phyloP scores from a whole-genome alignment of 2,797 vertebrate genomes.

The Zenarchopterus dispar region DNA sequence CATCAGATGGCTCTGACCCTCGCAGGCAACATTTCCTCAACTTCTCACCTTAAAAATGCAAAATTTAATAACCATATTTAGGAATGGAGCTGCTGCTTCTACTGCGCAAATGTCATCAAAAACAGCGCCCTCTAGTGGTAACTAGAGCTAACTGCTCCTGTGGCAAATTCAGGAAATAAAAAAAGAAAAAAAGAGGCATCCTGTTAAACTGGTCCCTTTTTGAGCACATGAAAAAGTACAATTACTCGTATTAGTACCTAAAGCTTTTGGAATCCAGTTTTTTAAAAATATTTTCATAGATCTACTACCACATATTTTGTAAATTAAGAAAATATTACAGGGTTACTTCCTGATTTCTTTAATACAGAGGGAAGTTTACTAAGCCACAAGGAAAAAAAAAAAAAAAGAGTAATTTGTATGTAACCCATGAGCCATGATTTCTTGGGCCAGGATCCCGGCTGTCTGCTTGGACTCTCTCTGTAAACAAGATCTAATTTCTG shows the following conservation, averaged over 20 bases:
- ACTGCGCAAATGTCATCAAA: too few species aligned
- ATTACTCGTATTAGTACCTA: too few species aligned
- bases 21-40: not conserved
- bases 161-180: not conserved
- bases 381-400: slow-evolving; percentile 42
- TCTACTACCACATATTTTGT: not conserved
- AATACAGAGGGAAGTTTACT: slow-evolving; percentile 11
- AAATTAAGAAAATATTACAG: slow-evolving; percentile 9
- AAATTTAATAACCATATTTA: too few species aligned
- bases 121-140: slow-evolving; percentile 9
- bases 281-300: not conserved
- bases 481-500: slow-evolving; percentile 74
- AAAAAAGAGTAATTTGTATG: slow-evolving; percentile 35
- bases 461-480: slow-evolving; percentile 54
- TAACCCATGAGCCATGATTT: slow-evolving; percentile 58
- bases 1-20: not conserved
- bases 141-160: not conserved
- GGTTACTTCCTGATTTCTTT: slow-evolving; percentile 19
- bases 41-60: not conserved
- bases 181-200: not conserved
- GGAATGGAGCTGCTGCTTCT: too few species aligned
- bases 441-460: slow-evolving; percentile 47
- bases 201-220: not conserved
- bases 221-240: too few species aligned
- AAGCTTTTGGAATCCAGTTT: too few species aligned